Conservation (phyloP, 2,113 vertebrate genomes). For the Corythornis cristatus region DNA sequence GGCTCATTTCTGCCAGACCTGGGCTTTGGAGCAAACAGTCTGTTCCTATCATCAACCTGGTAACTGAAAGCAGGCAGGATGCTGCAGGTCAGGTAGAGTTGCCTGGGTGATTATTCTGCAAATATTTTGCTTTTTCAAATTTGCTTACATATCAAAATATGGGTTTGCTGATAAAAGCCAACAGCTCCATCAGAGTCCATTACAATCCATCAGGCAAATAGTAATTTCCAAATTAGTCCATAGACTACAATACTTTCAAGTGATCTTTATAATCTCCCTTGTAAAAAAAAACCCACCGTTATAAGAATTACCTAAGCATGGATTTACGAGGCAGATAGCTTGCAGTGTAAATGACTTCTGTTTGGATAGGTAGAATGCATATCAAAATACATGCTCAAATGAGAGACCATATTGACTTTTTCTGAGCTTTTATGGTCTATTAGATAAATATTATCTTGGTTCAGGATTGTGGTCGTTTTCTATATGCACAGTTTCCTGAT, state of each 20-base stretch:
- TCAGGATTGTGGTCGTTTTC: constrained; percentile 54
- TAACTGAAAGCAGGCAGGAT: background rate
- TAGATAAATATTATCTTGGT: constrained; percentile 69
- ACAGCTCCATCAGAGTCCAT: constrained; percentile 50
- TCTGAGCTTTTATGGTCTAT: constrained; percentile 55
- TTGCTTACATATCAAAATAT: constrained; percentile 61
- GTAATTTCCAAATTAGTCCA: constrained; percentile 61
- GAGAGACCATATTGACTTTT: constrained; percentile 61
- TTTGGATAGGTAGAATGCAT: constrained; percentile 51
- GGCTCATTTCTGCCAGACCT: background rate
- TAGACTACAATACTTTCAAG: constrained; percentile 15
- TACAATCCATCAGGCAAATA: constrained; percentile 42
- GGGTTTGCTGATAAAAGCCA: constrained; percentile 62
- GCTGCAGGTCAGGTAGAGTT: background rate
- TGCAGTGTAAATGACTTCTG: constrained; percentile 50
- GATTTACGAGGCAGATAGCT: constrained; percentile 56
- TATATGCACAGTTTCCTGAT: constrained; percentile 60
- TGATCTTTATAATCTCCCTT: constrained; percentile 57
- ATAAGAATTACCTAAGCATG: constrained; percentile 57
- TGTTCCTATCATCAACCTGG: background rate
- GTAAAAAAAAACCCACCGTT: constrained; percentile 11
- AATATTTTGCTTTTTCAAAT: constrained; percentile 65
- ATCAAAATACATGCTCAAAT: constrained; percentile 56
- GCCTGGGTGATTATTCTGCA: constrained; percentile 19
- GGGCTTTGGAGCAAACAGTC: background rate